Conservation (phyloP, 1,140 invertebrate genomes). For the Drosophila nannoptera region DNA sequence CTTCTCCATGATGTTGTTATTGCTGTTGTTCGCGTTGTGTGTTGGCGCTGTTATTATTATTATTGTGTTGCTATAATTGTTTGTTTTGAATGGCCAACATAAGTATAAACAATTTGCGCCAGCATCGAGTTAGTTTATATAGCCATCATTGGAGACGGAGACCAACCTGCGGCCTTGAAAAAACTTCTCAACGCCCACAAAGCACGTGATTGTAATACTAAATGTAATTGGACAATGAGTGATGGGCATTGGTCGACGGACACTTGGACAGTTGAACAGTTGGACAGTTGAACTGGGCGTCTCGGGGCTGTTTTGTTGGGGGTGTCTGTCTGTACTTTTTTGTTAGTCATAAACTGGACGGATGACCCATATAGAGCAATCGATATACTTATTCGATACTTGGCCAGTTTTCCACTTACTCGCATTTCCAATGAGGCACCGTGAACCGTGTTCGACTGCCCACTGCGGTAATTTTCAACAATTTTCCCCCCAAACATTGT, state of each 20-base stretch:
- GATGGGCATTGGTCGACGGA: not conserved
- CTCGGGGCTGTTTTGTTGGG: not conserved
- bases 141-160: constrained; percentile 4
- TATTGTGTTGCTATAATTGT: constrained; percentile 22
- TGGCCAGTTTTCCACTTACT: constrained; percentile 11
- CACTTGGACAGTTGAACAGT: not conserved
- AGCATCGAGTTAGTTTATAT: constrained; percentile 19
- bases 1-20: constrained; percentile 14
- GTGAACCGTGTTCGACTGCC: constrained; percentile 4
- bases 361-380: constrained; percentile 20
- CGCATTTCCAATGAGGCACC: constrained; percentile 20
- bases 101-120: constrained; percentile 31
- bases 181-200: not conserved
- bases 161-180: constrained; percentile 14
- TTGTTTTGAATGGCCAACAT: constrained; percentile 32
- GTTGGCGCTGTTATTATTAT: no score
- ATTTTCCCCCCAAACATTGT: constrained; percentile 17
- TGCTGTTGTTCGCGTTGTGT: no score
- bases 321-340: not conserved
- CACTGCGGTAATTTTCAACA: constrained; percentile 5
- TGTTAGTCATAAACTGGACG: constrained; percentile 25
- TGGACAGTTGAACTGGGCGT: not conserved
- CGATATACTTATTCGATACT: constrained; percentile 25
- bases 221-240: constrained; percentile 21
- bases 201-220: constrained; percentile 21